Conservation (phyloP, 1,140 invertebrate genomes). For the Drosophila saltans region DNA sequence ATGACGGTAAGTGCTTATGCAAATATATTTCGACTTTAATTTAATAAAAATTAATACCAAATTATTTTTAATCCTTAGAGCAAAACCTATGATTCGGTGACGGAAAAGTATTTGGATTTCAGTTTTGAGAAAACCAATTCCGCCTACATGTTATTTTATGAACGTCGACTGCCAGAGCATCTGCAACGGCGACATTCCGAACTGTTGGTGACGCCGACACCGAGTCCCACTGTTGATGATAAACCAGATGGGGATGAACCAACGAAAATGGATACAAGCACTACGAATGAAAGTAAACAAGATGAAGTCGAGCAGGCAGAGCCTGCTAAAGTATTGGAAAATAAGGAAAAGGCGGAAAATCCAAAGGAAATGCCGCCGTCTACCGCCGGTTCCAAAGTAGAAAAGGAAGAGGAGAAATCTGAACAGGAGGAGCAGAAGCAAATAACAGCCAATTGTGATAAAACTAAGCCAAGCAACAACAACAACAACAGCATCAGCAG, state of each 20-base stretch:
- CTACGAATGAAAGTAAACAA: constrained; percentile 16
- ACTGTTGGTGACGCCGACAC: constrained; percentile 66
- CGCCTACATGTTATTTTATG: constrained; percentile 98
- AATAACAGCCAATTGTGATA: constrained; percentile 82
- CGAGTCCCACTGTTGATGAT: constrained; percentile 63
- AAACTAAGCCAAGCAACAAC: constrained; percentile 67
- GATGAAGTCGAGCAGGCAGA: constrained; percentile 12
- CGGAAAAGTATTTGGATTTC: constrained; percentile 98
- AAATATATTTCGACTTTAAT: constrained; percentile 11
- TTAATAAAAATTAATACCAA: too few species aligned
- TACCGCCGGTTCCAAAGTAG: not conserved
- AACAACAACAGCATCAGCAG: constrained; percentile 14
- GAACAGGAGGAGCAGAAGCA: constrained; percentile 44
- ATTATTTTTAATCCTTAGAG: constrained; percentile 85
- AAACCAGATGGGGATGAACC: constrained; percentile 48
- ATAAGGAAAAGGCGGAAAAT: constrained; percentile 9
- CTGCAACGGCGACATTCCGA: constrained; percentile 73
- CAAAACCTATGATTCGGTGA: constrained; percentile 97
- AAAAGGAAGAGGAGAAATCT: not conserved
- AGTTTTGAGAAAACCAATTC: constrained; percentile 99
- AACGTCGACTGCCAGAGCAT: constrained; percentile 85
- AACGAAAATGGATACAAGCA: constrained; percentile 30
- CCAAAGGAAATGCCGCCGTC: not conserved
- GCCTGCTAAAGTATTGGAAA: constrained; percentile 18
- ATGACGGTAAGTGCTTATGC: constrained; percentile 89